phyloP scores from a whole-genome alignment of 2,113 vertebrate species.

The Thunnus maccoyii region DNA sequence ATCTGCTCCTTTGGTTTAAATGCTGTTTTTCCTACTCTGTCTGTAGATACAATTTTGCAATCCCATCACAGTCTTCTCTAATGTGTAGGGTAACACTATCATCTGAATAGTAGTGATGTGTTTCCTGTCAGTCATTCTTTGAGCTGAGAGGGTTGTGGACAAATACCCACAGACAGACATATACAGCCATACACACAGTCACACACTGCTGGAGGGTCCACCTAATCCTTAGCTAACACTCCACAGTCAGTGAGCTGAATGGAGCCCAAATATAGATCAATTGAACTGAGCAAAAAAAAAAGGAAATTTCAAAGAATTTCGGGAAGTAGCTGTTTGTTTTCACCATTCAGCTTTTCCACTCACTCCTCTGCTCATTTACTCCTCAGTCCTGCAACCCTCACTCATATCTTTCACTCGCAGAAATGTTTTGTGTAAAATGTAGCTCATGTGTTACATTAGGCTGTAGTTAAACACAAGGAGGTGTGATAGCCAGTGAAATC shows the following conservation, averaged over 20 bases:
- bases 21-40: not conserved
- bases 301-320: constrained; percentile 19
- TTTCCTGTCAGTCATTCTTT: constrained; percentile 7
- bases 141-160: not conserved
- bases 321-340: not conserved
- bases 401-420: not conserved
- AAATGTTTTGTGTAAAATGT: not conserved
- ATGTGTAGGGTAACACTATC: constrained; percentile 7
- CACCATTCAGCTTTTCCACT: constrained; percentile 21
- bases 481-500: constrained; percentile 14
- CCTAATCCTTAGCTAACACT: constrained; percentile 19
- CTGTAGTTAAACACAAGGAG: constrained; percentile 1
- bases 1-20: not conserved
- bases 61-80: not conserved
- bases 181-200: not conserved
- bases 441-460: not conserved
- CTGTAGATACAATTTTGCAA: not conserved
- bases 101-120: not conserved
- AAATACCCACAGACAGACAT: constrained; percentile 13
- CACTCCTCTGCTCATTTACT: not conserved
- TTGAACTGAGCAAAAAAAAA: constrained; percentile 8
- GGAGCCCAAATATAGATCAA: constrained; percentile 36
- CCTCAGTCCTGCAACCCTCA: not conserved
- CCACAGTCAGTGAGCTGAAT: constrained; percentile 17
- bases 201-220: not conserved